These are phyloP conservation scores for Ia io DNA, from an alignment of 2,113 vertebrate genomes.

Conservation along the genomic window DNA sequence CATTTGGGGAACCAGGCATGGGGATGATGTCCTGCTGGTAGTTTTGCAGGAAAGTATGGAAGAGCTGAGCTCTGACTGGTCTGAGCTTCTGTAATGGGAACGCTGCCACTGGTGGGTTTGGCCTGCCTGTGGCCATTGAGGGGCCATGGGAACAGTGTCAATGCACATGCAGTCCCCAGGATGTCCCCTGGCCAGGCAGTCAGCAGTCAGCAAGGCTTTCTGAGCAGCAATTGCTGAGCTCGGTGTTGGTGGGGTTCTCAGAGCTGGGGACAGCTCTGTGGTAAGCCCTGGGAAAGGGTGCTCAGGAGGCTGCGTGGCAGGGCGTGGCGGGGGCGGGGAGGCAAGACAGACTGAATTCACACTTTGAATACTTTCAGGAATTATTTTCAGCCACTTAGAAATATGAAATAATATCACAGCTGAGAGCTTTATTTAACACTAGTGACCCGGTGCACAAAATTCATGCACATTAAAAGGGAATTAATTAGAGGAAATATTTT, in stretches of 20 bases:
- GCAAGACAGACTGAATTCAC: background rate
- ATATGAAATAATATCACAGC: background rate
- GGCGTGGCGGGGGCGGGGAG: background rate
- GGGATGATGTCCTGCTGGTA: background rate
- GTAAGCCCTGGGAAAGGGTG: background rate
- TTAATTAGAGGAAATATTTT: too few relatives aligned
- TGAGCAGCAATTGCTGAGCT: background rate
- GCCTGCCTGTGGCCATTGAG: background rate
- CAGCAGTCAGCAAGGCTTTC: background rate
- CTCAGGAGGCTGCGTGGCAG: background rate
- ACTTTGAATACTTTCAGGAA: background rate
- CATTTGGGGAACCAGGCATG: background rate
- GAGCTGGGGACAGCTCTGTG: background rate
- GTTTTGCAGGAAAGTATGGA: background rate
- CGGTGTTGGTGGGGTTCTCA: background rate
- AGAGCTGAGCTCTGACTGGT: background rate
- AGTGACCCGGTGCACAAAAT: too few relatives aligned
- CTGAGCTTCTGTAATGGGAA: background rate
- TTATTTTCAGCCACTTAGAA: background rate
- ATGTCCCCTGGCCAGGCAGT: background rate
- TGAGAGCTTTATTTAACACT: conserved; percentile 4
- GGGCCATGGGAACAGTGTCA: background rate
- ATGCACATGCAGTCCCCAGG: background rate
- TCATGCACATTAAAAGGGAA: too few relatives aligned
- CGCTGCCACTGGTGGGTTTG: background rate